These are phyloP conservation scores for Drosophila anomelani DNA, from an alignment of 2,888 invertebrate genomes.

Conservation along the genomic window DNA sequence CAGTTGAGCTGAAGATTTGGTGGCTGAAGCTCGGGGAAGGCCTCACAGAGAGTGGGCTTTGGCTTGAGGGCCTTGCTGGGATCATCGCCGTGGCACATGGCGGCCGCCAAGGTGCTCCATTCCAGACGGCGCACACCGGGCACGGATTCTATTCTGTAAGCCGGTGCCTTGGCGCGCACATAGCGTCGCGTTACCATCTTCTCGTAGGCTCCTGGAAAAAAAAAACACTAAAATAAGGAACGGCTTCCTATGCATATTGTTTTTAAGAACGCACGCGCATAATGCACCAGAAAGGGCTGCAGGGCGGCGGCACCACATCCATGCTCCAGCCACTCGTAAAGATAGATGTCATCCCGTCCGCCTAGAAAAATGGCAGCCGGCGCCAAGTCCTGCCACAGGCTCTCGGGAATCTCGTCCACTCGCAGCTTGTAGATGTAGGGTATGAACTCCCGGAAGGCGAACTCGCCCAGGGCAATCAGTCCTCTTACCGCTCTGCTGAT, in stretches of 20 bases:
- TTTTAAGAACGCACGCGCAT: constrained; percentile 68
- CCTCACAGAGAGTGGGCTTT: constrained; percentile 68
- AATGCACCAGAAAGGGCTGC: constrained; percentile 83
- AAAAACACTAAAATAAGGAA: not conserved
- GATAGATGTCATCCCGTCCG: constrained; percentile 82
- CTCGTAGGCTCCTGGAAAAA: constrained; percentile 70
- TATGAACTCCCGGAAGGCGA: constrained; percentile 83
- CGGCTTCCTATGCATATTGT: accelerated
- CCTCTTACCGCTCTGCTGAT: constrained; percentile 81
- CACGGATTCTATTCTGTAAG: constrained; percentile 77
- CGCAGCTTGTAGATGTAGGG: constrained; percentile 82
- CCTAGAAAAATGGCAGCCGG: constrained; percentile 79
- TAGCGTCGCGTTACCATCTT: constrained; percentile 69
- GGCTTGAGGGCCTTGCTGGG: constrained; percentile 77
- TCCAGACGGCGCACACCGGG: constrained; percentile 79
- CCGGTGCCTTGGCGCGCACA: constrained; percentile 60
- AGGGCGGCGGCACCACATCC: constrained; percentile 81
- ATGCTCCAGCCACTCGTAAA: constrained; percentile 84
- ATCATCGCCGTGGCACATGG: constrained; percentile 82
- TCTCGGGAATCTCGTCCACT: constrained; percentile 73
- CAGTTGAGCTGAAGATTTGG: constrained; percentile 78
- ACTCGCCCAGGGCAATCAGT: constrained; percentile 82
- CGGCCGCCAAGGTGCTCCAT: constrained; percentile 79
- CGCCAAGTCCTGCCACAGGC: constrained; percentile 77
- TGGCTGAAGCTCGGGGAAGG: constrained; percentile 71